phyloP scores from a whole-genome alignment of 64 coral and sea anemone species.

The Pocillopora verrucosa region DNA sequence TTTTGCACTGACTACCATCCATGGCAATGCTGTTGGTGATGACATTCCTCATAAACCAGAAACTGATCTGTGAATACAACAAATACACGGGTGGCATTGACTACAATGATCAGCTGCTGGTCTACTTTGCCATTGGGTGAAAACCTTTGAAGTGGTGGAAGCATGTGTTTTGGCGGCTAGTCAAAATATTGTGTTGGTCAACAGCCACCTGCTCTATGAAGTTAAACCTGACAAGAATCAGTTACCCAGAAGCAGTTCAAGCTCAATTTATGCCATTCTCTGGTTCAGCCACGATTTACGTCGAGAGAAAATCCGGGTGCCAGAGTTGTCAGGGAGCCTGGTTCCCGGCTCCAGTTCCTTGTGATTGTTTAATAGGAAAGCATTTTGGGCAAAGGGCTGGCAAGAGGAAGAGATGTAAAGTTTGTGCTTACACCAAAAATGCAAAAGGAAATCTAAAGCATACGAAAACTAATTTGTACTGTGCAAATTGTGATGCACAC shows the following conservation, averaged over 20 bases:
- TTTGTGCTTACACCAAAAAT: conserved; percentile 13
- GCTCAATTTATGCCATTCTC: background rate
- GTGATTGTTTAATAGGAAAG: too few species aligned
- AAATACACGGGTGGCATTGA: background rate
- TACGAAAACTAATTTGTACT: conserved; percentile 31
- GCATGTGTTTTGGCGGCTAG: too few species aligned
- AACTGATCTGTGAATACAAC: conserved; percentile 26
- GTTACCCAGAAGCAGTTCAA: too few species aligned
- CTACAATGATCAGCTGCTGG: too few species aligned
- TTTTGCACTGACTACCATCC: conserved; percentile 31
- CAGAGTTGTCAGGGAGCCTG: background rate
- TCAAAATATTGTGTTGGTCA: too few species aligned
- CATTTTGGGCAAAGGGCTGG: background rate
- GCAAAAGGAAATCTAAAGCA: conserved; percentile 28
- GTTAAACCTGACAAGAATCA: too few species aligned
- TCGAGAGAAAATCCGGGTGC: conserved; percentile 14
- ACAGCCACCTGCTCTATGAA: too few species aligned
- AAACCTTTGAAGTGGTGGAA: too few species aligned
- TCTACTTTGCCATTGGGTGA: too few species aligned
- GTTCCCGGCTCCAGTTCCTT: too few species aligned
- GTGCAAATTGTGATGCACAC: conserved; percentile 25
- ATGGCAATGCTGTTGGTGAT: conserved; percentile 27
- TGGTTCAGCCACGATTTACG: conserved; percentile 2
- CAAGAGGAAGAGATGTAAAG: background rate
- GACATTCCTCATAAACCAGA: conserved; percentile 16